phyloP scores from a whole-genome alignment of 1,140 invertebrate species.

The Eriosoma lanigerum region DNA sequence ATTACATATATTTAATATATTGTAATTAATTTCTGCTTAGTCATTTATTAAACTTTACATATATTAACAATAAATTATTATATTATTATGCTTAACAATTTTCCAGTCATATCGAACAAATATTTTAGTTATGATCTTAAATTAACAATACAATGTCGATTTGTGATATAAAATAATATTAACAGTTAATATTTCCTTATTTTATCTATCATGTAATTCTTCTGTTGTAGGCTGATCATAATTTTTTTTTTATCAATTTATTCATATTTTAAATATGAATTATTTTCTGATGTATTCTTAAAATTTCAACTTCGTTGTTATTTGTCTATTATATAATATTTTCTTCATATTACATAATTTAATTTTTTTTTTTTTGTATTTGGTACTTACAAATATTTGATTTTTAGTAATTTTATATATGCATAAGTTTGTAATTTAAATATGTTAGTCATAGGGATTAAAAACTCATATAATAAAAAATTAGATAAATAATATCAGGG shows the following conservation, averaged over 20 bases:
- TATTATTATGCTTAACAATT: constrained; percentile 5
- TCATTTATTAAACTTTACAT: constrained; percentile 5
- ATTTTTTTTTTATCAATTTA: background rate
- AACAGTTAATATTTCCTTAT: background rate
- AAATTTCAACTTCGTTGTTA: background rate
- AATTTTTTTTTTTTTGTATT: constrained; percentile 26
- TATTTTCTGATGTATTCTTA: background rate
- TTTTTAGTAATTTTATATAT: constrained; percentile 28
- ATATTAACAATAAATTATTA: background rate
- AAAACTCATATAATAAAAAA: constrained; percentile 1
- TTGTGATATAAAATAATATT: constrained; percentile 42
- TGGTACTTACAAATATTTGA: constrained; percentile 19
- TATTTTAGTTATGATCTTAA: constrained; percentile 37
- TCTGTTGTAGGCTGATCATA: constrained; percentile 15
- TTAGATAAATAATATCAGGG: no score
- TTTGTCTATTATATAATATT: background rate
- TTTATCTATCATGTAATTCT: constrained; percentile 26
- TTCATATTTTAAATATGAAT: constrained; percentile 19
- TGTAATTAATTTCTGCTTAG: background rate
- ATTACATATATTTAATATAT: background rate
- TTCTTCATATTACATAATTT: background rate
- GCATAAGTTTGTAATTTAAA: background rate
- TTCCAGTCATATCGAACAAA: constrained; percentile 44
- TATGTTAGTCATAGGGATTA: constrained; percentile 24
- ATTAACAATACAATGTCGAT: constrained; percentile 48